Conservation (phyloP, 2,888 invertebrate genomes). For the Eupithecia dodoneata region DNA sequence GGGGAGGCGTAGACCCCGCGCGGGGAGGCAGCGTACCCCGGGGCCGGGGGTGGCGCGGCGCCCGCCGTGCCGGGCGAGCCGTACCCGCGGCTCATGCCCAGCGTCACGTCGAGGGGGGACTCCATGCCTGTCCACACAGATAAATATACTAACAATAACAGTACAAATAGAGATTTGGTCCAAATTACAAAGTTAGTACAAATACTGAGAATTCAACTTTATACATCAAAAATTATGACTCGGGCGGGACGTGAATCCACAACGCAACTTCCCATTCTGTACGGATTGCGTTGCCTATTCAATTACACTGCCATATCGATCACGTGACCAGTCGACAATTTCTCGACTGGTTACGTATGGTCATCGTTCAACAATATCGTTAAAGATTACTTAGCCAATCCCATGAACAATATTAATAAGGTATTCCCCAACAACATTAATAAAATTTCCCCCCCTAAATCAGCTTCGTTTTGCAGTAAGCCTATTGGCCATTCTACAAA, state of each 20-base stretch:
- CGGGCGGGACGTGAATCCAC: neutral
- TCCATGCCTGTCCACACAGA: slow-evolving; percentile 54
- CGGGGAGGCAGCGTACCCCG: slow-evolving; percentile 64
- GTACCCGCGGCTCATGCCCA: slow-evolving; percentile 54
- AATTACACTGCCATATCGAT: neutral
- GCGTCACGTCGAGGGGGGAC: slow-evolving; percentile 55
- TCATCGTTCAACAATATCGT: too few relatives aligned
- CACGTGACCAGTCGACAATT: too few relatives aligned
- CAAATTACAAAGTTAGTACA: too few relatives aligned
- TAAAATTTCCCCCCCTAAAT: too few relatives aligned
- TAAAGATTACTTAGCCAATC: too few relatives aligned
- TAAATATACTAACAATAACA: neutral
- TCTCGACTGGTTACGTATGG: too few relatives aligned
- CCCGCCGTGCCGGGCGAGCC: slow-evolving; percentile 50
- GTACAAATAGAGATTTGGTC: too few relatives aligned
- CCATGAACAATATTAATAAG: too few relatives aligned
- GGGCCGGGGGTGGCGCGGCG: slow-evolving; percentile 39
- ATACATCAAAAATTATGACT: neutral
- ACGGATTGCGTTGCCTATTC: neutral
- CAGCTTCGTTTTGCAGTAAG: too few relatives aligned
- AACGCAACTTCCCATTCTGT: neutral
- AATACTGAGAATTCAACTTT: too few relatives aligned
- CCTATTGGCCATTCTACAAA: too few relatives aligned
- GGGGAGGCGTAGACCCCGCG: slow-evolving; percentile 76
- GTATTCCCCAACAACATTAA: too few relatives aligned